These are phyloP conservation scores for Microtus richardsoni DNA, from an alignment of 2,113 vertebrate genomes.

Conservation along the genomic window DNA sequence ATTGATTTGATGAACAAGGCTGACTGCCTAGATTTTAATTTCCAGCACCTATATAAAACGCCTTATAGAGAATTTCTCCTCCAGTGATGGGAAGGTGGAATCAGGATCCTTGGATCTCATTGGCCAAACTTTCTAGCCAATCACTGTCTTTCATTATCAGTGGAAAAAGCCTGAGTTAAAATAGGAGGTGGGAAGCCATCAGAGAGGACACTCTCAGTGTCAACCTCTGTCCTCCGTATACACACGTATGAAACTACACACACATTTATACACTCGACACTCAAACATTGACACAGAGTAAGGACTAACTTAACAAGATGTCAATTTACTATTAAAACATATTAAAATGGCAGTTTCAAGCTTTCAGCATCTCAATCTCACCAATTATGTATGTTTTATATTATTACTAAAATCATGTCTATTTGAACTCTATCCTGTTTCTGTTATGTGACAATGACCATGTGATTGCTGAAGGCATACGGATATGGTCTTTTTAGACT, in stretches of 20 bases:
- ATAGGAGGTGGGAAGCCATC: not conserved
- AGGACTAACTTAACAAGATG: not conserved
- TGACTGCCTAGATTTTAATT: not conserved
- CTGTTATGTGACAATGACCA: not conserved
- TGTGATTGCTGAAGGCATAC: not conserved
- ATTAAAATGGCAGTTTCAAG: not conserved
- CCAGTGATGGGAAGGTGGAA: not conserved
- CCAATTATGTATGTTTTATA: not conserved
- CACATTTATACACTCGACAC: not conserved
- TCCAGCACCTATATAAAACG: not conserved
- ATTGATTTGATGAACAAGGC: no score
- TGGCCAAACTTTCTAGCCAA: not conserved
- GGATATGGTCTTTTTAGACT: not conserved
- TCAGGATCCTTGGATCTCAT: not conserved
- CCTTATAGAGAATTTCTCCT: not conserved
- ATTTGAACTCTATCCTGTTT: not conserved
- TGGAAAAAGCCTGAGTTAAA: not conserved
- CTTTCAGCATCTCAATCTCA: not conserved
- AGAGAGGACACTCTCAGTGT: not conserved
- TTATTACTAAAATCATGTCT: not conserved
- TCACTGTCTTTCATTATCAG: no score
- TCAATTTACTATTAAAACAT: not conserved
- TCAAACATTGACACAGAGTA: not conserved
- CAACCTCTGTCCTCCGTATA: not conserved
- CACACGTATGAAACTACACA: not conserved